A percentile compares a stretch with the other conserved stretches of the same genome.
phyloP scores from a whole-genome alignment of 2,888 invertebrate species.

The Phania funesta region DNA sequence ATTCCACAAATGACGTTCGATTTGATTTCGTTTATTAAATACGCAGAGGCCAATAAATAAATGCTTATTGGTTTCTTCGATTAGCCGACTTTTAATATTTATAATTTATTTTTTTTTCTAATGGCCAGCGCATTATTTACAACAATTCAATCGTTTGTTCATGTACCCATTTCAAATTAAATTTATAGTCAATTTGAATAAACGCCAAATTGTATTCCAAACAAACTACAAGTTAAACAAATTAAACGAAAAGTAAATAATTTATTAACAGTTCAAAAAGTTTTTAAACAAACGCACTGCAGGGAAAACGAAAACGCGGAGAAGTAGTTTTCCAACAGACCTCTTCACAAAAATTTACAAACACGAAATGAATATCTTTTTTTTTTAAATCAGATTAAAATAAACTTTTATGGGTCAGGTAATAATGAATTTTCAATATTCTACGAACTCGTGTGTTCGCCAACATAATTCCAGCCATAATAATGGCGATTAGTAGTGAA shows the following conservation, averaged over 20 bases:
- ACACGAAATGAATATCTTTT: neutral
- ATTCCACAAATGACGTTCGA: neutral
- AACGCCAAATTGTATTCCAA: constrained; percentile 60
- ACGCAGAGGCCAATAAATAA: neutral
- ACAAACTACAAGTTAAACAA: constrained; percentile 28
- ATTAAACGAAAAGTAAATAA: constrained; percentile 14
- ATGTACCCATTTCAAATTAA: constrained; percentile 50
- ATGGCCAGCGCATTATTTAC: constrained; percentile 52
- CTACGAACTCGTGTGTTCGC: no score
- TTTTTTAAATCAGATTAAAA: no score
- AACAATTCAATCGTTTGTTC: constrained; percentile 37
- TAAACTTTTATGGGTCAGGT: no score
- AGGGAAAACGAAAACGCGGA: neutral
- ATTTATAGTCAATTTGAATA: constrained; percentile 59
- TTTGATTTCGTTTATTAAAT: neutral
- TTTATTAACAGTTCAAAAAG: constrained; percentile 23
- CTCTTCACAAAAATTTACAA: constrained; percentile 1
- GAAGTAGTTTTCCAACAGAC: constrained; percentile 14
- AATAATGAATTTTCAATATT: no score
- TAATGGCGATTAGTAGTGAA: no score
- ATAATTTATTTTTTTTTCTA: constrained; percentile 1
- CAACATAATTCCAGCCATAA: no score
- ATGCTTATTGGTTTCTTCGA: no score
- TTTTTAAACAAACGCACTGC: neutral
- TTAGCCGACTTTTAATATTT: constrained; percentile 6